phyloP scores from a whole-genome alignment of 2,113 vertebrate genomes.

The Pangasianodon gigas region DNA sequence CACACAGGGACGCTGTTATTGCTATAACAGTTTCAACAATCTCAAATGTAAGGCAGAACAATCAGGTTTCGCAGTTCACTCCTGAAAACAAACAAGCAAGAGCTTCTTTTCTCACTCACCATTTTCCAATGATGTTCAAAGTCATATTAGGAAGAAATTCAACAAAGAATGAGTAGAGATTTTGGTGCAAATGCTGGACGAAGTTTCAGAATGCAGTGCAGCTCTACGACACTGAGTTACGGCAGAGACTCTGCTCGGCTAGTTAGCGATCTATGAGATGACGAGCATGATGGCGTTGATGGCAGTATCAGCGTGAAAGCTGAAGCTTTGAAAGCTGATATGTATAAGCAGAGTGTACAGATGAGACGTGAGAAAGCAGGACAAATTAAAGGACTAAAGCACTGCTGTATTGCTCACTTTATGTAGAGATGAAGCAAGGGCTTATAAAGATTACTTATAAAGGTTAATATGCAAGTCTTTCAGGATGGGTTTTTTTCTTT shows the following conservation, averaged over 20 bases:
- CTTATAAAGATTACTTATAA: neutral
- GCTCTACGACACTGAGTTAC: too few species aligned
- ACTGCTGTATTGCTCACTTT: neutral
- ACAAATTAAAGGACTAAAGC: neutral
- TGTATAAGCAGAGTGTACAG: neutral
- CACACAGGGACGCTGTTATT: neutral
- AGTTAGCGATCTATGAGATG: too few species aligned
- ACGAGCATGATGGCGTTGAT: too few species aligned
- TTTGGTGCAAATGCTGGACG: neutral
- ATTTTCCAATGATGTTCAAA: neutral
- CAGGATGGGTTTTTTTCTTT: too few species aligned
- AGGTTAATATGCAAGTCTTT: neutral
- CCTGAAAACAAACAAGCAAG: neutral
- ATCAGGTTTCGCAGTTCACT: neutral
- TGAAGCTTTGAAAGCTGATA: too few species aligned
- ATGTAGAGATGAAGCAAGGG: neutral
- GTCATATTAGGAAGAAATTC: neutral
- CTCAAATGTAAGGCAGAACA: neutral
- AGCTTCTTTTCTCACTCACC: neutral
- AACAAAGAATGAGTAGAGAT: neutral
- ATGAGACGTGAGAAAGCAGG: neutral
- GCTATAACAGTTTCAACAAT: neutral
- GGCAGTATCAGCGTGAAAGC: too few species aligned
- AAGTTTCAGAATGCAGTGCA: neutral
- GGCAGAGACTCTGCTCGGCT: too few species aligned